phyloP scores from a whole-genome alignment of 2,797 vertebrate species.

The Amniataba percoides region DNA sequence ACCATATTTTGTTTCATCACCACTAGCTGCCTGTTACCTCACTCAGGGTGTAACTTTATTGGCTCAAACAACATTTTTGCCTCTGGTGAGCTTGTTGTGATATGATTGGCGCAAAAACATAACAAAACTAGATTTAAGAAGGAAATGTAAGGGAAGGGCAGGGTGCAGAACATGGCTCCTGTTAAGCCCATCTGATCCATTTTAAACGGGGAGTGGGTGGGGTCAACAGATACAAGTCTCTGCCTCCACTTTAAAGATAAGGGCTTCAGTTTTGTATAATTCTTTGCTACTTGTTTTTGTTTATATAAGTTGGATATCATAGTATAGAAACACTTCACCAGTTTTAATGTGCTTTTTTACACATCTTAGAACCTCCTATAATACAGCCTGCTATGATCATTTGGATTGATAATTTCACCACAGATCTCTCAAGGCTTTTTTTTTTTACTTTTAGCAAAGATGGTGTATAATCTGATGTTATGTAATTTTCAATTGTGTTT shows the following conservation, averaged over 20 bases:
- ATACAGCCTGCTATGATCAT: neutral
- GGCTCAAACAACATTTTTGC: slow-evolving; percentile 3
- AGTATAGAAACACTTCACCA: neutral
- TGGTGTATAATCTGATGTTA: neutral
- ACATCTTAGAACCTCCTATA: neutral
- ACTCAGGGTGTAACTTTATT: neutral
- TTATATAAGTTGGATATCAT: neutral
- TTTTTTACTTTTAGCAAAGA: neutral
- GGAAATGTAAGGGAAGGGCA: neutral
- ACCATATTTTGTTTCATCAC: neutral
- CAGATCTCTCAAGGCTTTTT: neutral
- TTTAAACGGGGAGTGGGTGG: neutral
- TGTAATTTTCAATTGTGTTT: neutral
- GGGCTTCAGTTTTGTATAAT: slow-evolving; percentile 3
- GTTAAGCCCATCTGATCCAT: slow-evolving; percentile 13
- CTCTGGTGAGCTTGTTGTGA: neutral
- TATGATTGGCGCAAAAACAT: neutral
- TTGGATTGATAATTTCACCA: neutral
- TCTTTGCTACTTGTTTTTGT: neutral
- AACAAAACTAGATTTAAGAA: neutral
- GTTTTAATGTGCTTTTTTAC: neutral
- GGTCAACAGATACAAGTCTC: neutral
- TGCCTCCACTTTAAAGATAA: neutral
- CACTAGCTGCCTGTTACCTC: neutral
- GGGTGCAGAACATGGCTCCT: neutral